Percentiles rank a stretch among this genome's conserved stretches.
Evolutionary conservation across 2,888 invertebrate species (phyloP).

Genomic region (Syritta pipiens): DNA sequence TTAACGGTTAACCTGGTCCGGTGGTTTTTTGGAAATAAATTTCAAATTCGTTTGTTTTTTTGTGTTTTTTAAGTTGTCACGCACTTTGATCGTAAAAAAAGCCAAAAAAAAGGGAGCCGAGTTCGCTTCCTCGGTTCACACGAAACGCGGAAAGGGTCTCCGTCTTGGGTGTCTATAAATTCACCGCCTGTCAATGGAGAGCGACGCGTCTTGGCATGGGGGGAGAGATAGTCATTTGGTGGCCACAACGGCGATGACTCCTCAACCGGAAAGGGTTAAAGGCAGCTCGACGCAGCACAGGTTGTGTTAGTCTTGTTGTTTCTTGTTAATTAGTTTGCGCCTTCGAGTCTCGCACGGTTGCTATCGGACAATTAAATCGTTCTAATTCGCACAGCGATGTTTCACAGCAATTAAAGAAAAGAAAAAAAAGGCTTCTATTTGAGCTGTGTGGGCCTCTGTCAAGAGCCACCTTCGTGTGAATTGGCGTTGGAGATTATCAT

Average conservation of each 20-base stretch:
- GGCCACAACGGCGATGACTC: conserved; percentile 26
- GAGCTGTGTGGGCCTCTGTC: neutral
- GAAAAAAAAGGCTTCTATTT: neutral
- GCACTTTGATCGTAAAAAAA: conserved; percentile 46
- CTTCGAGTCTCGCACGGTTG: neutral
- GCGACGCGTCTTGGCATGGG: too few relatives aligned
- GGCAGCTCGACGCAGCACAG: neutral
- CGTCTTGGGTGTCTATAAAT: conserved; percentile 20
- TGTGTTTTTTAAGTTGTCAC: conserved; percentile 36
- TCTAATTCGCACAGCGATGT: conserved; percentile 36
- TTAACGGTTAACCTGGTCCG: too few relatives aligned
- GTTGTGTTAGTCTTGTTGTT: conserved; percentile 11
- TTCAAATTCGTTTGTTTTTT: neutral
- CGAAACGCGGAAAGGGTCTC: neutral
- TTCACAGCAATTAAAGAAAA: conserved; percentile 9
- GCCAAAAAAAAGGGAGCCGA: neutral
- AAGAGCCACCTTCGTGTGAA: conserved; percentile 52
- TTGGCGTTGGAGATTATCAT: conserved; percentile 56
- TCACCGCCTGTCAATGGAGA: conserved; percentile 37
- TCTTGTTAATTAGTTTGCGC: conserved; percentile 51
- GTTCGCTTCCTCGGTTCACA: neutral
- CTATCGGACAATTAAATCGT: conserved; percentile 46
- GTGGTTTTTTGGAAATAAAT: too few relatives aligned
- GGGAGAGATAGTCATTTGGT: conserved; percentile 36
- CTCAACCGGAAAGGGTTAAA: conserved; percentile 50